Evolutionary conservation across 2,113 vertebrate species (phyloP).

Genomic region (Empidonax traillii): DNA sequence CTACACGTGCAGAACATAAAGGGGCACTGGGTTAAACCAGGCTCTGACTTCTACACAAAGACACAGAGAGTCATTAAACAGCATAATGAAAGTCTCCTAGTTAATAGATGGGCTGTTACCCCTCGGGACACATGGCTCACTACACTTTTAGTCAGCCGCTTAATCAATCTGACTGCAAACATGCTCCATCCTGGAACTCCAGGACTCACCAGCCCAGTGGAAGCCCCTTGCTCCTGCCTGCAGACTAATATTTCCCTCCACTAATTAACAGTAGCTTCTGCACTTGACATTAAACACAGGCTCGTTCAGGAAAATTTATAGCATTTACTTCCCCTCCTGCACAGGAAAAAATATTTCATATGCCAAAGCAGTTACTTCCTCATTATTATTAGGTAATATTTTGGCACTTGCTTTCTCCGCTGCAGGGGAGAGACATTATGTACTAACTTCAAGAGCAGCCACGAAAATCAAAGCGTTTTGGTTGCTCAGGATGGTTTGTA

Average conservation of each 20-base stretch:
- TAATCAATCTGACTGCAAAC: slow-evolving; percentile 11
- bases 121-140: neutral
- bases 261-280: slow-evolving; percentile 35
- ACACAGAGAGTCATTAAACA: neutral
- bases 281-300: slow-evolving; percentile 42
- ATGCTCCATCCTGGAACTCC: neutral
- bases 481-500: neutral
- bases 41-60: neutral
- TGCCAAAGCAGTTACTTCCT: slow-evolving; percentile 34
- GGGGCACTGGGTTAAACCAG: neutral
- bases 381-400: slow-evolving; percentile 49
- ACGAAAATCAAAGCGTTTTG: neutral
- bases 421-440: slow-evolving; percentile 21
- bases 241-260: neutral
- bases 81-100: neutral
- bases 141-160: neutral
- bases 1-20: neutral
- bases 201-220: neutral
- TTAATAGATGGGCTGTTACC: neutral
- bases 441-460: slow-evolving; percentile 13
- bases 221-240: neutral
- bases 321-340: slow-evolving; percentile 18
- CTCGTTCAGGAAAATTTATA: slow-evolving; percentile 44
- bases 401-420: slow-evolving; percentile 17
- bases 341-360: slow-evolving; percentile 54